Conservation (phyloP, 2,113 vertebrate genomes). For the Propithecus coquereli region DNA sequence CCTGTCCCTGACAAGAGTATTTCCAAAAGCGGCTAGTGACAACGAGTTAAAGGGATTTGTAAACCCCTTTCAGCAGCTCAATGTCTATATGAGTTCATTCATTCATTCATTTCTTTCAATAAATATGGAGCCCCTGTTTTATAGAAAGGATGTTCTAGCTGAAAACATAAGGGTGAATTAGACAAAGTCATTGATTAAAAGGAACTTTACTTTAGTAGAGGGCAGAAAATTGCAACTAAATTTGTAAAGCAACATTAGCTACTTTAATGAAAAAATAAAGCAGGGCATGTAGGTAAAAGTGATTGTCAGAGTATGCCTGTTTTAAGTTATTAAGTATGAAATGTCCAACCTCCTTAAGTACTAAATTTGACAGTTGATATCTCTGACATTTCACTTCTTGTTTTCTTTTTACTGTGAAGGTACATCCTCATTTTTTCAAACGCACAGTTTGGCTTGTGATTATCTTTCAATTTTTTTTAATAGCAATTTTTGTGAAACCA, state of each 20-base stretch:
- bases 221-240: not conserved
- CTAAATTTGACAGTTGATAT: too few species aligned
- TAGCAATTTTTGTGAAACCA: too few species aligned
- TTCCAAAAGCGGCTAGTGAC: not conserved
- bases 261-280: not conserved
- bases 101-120: not conserved
- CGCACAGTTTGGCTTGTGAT: too few species aligned
- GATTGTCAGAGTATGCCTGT: not conserved
- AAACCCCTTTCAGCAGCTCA: not conserved
- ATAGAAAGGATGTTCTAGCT: not conserved
- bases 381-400: too few species aligned
- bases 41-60: not conserved
- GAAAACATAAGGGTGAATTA: not conserved
- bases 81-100: not conserved
- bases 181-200: not conserved
- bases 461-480: too few species aligned
- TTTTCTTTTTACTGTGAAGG: too few species aligned
- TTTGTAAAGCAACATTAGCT: not conserved
- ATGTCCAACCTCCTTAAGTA: too few species aligned
- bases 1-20: not conserved
- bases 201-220: not conserved
- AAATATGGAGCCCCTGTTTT: not conserved
- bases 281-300: not conserved
- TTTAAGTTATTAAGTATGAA: not conserved
- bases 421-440: too few species aligned